Evolutionary conservation across 2,888 invertebrate genomes (phyloP), one percentile per base, ranked within the genome.

Genomic region (Lycia hirtaria): DNA sequence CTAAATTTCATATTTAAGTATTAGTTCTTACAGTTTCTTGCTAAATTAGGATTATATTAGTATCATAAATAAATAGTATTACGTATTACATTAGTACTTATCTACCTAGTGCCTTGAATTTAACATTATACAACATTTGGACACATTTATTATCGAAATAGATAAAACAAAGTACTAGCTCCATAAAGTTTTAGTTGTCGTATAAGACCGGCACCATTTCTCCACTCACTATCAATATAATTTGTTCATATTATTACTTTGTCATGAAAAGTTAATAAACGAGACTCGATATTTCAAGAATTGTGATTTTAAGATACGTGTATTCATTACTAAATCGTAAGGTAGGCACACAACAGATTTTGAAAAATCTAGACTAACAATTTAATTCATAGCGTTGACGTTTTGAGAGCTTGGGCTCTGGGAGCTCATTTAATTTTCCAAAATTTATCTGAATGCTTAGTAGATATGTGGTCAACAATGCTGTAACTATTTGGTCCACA

Each of bases 71-170:
- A 53, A 38, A 47, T 37, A 17, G 6, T n/a, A 38, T 17, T 28
- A 41, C 19, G 19, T 44, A 44, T 45, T 47, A 47, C 20, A 20
- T 41, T 38, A 45, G 30, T 53, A 45, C 45, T 32, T 17, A 22
- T 28, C 17, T 17, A 22, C 20, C 17, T 12, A 30, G 20, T 35
- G 30, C 32, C n/a, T 24, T 19, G 6, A 37, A 43, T 43, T 28
- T n/a, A 24, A 15, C 6, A 22, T 14, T 35, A 24, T 20, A 35
- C 3, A 37, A 19, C 3, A 15, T 17, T 3, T n/a, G 37, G 19
- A 37, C 37, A 35, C 35, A 19, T 37, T 37, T 37, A 19, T n/a
- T 4, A 37, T n/a, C 10, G n/a, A 19, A 26, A 5, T 10, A 10
- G 9, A 10, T 3, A 1, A 17, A 35, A n/a, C 3, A 37, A 15